Evolutionary conservation across 2,888 invertebrate species (phyloP).

Genomic region (Agrotis puta): DNA sequence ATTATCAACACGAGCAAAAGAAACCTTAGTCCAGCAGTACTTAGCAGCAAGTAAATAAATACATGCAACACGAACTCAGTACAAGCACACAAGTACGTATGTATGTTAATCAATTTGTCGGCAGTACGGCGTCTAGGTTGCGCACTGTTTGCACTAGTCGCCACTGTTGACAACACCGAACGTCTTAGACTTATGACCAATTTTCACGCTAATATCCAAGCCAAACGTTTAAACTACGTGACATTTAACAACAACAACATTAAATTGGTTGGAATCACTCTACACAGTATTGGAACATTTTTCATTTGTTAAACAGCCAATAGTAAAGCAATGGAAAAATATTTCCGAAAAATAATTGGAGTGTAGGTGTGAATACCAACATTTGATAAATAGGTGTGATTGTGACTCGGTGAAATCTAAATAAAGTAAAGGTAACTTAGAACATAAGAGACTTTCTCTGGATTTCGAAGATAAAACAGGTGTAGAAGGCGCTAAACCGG

Average conservation of each 20-base stretch:
- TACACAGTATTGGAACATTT: constrained; percentile 7
- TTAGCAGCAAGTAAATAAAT: constrained; percentile 56
- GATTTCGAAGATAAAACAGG: constrained; percentile 16
- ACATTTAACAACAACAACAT: constrained; percentile 2
- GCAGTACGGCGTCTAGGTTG: constrained; percentile 44
- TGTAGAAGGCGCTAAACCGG: constrained; percentile 31
- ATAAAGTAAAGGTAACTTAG: constrained; percentile 10
- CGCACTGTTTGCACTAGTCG: constrained; percentile 52
- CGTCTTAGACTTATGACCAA: constrained; percentile 53
- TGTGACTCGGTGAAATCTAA: constrained; percentile 13
- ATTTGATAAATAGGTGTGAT: constrained; percentile 19
- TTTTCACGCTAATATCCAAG: constrained; percentile 54
- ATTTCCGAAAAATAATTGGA: background rate
- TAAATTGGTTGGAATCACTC: constrained; percentile 23
- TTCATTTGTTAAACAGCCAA: background rate
- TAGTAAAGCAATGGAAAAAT: constrained; percentile 10
- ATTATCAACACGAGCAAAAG: constrained; percentile 45
- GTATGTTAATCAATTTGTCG: constrained; percentile 63
- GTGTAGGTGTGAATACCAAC: constrained; percentile 18
- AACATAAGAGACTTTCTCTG: background rate
- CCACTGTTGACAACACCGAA: constrained; percentile 58
- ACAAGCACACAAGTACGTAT: constrained; percentile 44
- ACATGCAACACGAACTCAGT: constrained; percentile 53
- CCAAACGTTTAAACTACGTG: constrained; percentile 53
- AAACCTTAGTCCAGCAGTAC: constrained; percentile 54